Evolutionary conservation across 2,797 vertebrate species (phyloP).

Genomic region (Enteromius fasciolatus): DNA sequence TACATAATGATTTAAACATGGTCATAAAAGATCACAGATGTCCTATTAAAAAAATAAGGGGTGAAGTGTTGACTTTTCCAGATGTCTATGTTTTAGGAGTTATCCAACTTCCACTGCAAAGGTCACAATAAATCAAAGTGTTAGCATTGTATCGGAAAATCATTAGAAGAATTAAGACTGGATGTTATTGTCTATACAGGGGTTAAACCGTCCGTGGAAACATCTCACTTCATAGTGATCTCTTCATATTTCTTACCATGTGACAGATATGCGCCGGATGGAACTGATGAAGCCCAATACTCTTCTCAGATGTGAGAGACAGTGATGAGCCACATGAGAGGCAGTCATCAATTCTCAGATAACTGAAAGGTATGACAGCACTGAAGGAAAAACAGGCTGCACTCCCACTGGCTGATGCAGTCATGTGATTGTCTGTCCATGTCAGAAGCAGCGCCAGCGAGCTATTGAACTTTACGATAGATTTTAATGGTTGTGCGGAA

Average conservation of each 20-base stretch:
- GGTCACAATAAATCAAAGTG: constrained; percentile 8
- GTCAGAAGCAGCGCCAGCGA: constrained; percentile 49
- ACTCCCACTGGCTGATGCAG: constrained; percentile 21
- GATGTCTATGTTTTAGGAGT: not conserved
- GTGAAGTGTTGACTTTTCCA: not conserved
- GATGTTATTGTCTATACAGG: not conserved
- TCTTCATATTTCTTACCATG: constrained; percentile 34
- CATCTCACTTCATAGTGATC: constrained; percentile 5
- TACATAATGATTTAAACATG: not conserved
- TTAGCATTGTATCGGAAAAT: not conserved
- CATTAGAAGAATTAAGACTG: not conserved
- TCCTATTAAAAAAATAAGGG: not conserved
- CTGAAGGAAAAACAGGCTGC: not conserved
- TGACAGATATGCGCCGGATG: constrained; percentile 24
- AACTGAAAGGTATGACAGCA: constrained; percentile 59
- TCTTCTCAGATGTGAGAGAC: constrained; percentile 61
- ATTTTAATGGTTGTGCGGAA: constrained; percentile 52
- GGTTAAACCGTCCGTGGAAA: constrained; percentile 1
- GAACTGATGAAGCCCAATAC: constrained; percentile 65
- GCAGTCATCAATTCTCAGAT: constrained; percentile 68
- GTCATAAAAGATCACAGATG: not conserved
- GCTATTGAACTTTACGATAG: constrained; percentile 63
- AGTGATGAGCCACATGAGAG: constrained; percentile 62
- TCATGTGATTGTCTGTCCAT: constrained; percentile 59
- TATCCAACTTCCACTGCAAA: not conserved